These are phyloP conservation scores for Drosophila melanosoma DNA, from an alignment of 2,888 invertebrate species.

Conservation along the genomic window DNA sequence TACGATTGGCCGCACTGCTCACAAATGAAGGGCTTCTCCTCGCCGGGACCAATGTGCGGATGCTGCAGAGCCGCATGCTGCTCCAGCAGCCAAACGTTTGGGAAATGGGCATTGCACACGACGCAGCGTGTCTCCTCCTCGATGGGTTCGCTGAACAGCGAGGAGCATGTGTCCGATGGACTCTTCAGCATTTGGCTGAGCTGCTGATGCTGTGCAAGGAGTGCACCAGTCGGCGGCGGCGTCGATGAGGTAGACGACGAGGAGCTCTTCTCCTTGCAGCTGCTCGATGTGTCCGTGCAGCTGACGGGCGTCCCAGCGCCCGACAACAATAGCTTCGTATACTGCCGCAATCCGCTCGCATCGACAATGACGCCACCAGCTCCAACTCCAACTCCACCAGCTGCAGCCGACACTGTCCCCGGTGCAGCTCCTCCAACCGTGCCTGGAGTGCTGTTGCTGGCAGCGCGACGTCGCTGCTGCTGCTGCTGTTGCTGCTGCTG, in stretches of 20 bases:
- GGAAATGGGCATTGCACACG: slow-evolving; percentile 94
- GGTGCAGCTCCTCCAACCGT: slow-evolving; percentile 4
- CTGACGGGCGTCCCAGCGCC: slow-evolving; percentile 73
- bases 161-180: slow-evolving; percentile 78
- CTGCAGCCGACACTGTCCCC: slow-evolving; percentile 12
- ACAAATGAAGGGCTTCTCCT: slow-evolving; percentile 96
- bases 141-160: slow-evolving; percentile 83
- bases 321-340: slow-evolving; percentile 78
- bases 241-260: slow-evolving; percentile 85
- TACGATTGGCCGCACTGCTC: slow-evolving; percentile 96
- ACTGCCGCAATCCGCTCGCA: slow-evolving; percentile 79
- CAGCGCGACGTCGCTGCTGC: slow-evolving; percentile 62
- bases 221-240: slow-evolving; percentile 80
- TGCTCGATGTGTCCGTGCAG: slow-evolving; percentile 83
- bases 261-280: slow-evolving; percentile 85
- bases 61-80: slow-evolving; percentile 94
- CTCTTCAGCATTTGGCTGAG: slow-evolving; percentile 80
- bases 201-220: slow-evolving; percentile 78
- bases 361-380: slow-evolving; percentile 69
- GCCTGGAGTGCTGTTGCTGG: slow-evolving; percentile 73
- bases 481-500: slow-evolving; percentile 43
- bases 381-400: background rate
- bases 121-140: slow-evolving; percentile 89
- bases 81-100: slow-evolving; percentile 94
- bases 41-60: slow-evolving; percentile 87